Evolutionary conservation across 2,113 vertebrate genomes (phyloP).

Genomic region (Microcebus murinus): DNA sequence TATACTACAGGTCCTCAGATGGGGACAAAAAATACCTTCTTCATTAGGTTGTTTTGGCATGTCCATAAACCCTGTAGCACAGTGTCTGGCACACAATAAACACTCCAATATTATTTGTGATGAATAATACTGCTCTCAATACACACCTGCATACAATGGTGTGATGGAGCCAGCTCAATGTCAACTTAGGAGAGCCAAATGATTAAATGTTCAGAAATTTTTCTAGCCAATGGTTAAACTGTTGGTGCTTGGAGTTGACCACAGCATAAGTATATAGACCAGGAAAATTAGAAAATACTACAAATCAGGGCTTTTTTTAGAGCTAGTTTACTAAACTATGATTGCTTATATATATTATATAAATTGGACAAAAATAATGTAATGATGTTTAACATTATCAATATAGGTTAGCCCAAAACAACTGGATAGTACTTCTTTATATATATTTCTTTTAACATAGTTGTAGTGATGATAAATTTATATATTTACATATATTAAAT

Average conservation of each 20-base stretch:
- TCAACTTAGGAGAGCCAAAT: background rate
- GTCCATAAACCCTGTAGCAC: background rate
- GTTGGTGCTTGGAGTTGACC: background rate
- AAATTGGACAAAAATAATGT: background rate
- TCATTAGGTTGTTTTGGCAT: background rate
- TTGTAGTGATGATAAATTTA: background rate
- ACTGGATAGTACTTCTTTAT: background rate
- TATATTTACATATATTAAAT: background rate
- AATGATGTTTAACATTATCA: slow-evolving; percentile 13
- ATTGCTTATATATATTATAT: background rate
- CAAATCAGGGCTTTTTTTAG: background rate
- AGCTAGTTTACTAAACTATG: background rate
- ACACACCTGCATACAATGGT: background rate
- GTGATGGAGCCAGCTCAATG: background rate
- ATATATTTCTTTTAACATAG: background rate
- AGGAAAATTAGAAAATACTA: background rate
- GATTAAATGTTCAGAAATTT: background rate
- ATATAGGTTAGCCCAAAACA: background rate
- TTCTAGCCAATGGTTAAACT: background rate
- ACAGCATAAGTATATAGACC: background rate
- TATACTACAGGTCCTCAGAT: background rate
- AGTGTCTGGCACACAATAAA: background rate
- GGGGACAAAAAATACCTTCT: background rate
- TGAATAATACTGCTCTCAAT: background rate
- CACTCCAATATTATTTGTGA: background rate